Base-by-base conservation (phyloP, 1,140 invertebrate genomes). In the Drosophila nigrodunni region DNA sequence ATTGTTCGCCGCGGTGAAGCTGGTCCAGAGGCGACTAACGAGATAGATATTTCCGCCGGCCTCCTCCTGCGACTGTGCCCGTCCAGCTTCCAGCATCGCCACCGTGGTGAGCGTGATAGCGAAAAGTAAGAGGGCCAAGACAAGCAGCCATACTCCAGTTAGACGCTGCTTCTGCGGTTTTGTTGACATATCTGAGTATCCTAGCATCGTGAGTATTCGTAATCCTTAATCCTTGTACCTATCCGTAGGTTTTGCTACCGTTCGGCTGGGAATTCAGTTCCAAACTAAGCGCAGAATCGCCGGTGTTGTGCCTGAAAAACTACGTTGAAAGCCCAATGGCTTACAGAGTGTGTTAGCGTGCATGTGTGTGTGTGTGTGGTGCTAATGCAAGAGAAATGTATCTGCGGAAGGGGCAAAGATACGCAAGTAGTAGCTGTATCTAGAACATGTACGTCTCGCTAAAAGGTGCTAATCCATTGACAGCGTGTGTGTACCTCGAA, bases 381-480 rank as follows among this genome's bases (percentile, higher is more conserved):
- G 80, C 71, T 89, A 89, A 89, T 80, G 50, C 67, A 64, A 65
- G 62, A 73, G 62, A 71, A 76, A 71, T 69, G 62, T 77, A 39
- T 57, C 49, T 73, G 34, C 39, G 44, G 10, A 30, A 59, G 57
- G 21, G 41, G 39, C 13, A 34, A 54, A 59, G 21, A 62, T 44
- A 54, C 9, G 25, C 25, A 30, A 30, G 25, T 18, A 9, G 70
- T 35, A 47, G 25, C 30, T n/a, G 67, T 85, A 89, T 81, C 86
- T 89, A 88, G 85, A 89, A 89, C 85, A 79, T 76, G 67, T 47
- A 15, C 46, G 58, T 55, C 65, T 57, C 44, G 50, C 50, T 34
- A 55, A 80, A 89, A 89, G 85, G 85, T 89, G 85, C 69, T 89
- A 89, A 89, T 89, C 86, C 47, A 49, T 59, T 35, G 50, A 75